Conservation (phyloP, 2,797 vertebrate species). For the Catostomus latipinnis region DNA sequence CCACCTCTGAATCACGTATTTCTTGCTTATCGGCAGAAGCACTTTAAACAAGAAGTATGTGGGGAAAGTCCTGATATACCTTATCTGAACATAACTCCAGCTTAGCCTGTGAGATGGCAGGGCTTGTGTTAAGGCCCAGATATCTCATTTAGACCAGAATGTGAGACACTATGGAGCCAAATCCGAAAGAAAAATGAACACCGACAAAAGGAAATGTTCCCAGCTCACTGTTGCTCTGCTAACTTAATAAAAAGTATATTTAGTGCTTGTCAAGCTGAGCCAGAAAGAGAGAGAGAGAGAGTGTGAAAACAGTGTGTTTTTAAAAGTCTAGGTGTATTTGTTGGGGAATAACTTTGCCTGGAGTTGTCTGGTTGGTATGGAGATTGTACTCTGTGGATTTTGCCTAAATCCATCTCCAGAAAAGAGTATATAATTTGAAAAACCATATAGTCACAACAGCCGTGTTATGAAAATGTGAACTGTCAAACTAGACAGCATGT, state of each 20-base stretch:
- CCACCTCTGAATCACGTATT: constrained; percentile 21
- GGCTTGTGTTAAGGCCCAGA: constrained; percentile 68
- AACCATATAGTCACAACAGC: not conserved
- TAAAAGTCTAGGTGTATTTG: constrained; percentile 71
- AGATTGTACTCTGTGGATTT: constrained; percentile 7
- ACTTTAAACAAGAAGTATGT: constrained; percentile 70
- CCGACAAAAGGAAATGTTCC: constrained; percentile 60
- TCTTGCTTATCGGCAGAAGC: constrained; percentile 65
- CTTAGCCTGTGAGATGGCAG: constrained; percentile 68
- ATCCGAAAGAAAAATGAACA: constrained; percentile 68
- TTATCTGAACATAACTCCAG: constrained; percentile 72
- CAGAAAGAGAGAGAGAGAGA: constrained; percentile 65
- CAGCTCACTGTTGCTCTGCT: constrained; percentile 65
- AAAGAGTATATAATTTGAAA: not conserved
- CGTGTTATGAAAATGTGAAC: too few species aligned
- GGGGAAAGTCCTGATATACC: constrained; percentile 60
- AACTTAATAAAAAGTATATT: constrained; percentile 81
- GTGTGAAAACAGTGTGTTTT: constrained; percentile 41
- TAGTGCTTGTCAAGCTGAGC: constrained; percentile 73
- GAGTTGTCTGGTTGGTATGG: too few species aligned
- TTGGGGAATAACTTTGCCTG: constrained; percentile 61
- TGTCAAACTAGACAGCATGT: too few species aligned
- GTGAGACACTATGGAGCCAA: constrained; percentile 68
- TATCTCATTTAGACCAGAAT: constrained; percentile 77
- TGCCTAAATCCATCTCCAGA: not conserved